Percentiles rank a stretch among this genome's conserved stretches.
These are phyloP conservation scores for Engraulis encrasicolus DNA, from an alignment of 2,113 vertebrate species.

Conservation along the genomic window DNA sequence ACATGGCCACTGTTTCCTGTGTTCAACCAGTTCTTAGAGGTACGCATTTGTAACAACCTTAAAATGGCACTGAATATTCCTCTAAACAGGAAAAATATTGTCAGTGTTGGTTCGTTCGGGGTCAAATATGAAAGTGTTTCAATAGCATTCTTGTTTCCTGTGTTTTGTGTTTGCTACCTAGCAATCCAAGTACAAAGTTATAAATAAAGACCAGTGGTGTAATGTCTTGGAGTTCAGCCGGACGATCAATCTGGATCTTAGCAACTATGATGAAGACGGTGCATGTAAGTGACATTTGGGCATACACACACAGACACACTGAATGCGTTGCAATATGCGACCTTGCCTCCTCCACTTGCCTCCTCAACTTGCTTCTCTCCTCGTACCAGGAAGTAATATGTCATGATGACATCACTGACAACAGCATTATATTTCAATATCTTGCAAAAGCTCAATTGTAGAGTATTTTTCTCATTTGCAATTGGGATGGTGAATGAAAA, in stretches of 20 bases:
- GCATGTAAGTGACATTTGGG: constrained; percentile 85
- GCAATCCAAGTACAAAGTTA: constrained; percentile 99
- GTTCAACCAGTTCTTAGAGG: constrained; percentile 99
- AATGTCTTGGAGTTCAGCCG: constrained; percentile 99
- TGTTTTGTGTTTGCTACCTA: constrained; percentile 63
- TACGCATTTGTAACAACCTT: constrained; percentile 62
- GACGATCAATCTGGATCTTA: constrained; percentile 98
- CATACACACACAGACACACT: background rate
- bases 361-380: too few species aligned
- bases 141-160: background rate
- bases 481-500: too few species aligned
- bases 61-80: background rate
- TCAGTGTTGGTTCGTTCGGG: background rate
- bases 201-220: constrained; percentile 99
- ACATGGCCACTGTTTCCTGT: constrained; percentile 98
- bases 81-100: background rate
- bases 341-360: too few species aligned
- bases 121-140: background rate
- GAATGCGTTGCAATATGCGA: too few species aligned
- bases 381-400: too few species aligned
- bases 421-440: too few species aligned
- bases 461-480: too few species aligned
- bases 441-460: too few species aligned
- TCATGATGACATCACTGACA: too few species aligned
- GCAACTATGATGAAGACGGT: constrained; percentile 98